Conservation (phyloP, 2,797 vertebrate species). For the Mormyrops boulengeri region DNA sequence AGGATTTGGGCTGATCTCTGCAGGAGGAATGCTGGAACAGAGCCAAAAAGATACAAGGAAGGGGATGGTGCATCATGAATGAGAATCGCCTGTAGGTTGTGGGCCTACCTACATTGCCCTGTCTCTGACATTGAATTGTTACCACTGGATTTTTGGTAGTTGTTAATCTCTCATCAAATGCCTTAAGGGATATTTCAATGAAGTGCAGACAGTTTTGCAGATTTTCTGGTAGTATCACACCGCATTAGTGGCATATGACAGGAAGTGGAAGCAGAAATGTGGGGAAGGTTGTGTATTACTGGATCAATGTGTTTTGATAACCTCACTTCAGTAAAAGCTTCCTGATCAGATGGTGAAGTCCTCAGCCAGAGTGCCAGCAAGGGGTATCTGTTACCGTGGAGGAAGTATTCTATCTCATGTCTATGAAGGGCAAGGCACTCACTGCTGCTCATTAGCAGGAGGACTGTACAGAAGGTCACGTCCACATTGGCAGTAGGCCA, state of each 20-base stretch:
- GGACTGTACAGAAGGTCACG: background rate
- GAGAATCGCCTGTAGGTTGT: background rate
- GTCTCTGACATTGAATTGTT: background rate
- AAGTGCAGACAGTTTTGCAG: background rate
- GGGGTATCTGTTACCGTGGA: background rate
- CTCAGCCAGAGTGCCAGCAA: background rate
- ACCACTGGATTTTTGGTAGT: background rate
- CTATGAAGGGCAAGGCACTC: slow-evolving; percentile 5
- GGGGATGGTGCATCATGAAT: background rate
- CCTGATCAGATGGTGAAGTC: background rate
- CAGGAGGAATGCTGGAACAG: background rate
- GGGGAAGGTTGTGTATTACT: slow-evolving; percentile 17
- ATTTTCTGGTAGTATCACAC: background rate
- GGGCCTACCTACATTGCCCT: background rate
- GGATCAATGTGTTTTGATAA: slow-evolving; percentile 21
- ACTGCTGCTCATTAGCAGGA: background rate
- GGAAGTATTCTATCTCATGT: background rate
- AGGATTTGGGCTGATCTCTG: slow-evolving; percentile 5
- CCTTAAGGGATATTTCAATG: background rate
- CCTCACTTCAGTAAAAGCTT: slow-evolving; percentile 18
- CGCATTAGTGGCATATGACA: slow-evolving; percentile 2
- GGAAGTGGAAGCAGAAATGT: slow-evolving; percentile 2
- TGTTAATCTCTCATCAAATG: background rate
- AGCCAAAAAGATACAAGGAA: background rate
- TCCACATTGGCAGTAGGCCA: background rate